These are phyloP conservation scores for Ophthalmolycus amberensis DNA, from an alignment of 2,113 vertebrate genomes.

Conservation along the genomic window DNA sequence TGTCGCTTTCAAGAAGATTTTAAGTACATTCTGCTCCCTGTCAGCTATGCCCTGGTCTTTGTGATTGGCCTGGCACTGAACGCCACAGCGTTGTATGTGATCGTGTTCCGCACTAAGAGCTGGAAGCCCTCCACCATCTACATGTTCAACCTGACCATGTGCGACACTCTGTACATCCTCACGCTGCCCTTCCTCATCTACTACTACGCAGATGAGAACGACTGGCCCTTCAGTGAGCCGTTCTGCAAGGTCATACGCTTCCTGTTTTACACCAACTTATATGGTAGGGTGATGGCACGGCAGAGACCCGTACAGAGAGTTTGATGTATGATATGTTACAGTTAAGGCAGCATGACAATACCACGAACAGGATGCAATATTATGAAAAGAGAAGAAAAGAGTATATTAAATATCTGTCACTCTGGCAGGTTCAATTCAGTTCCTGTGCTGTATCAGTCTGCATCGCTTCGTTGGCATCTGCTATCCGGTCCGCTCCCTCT, in stretches of 20 bases:
- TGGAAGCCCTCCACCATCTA: slow-evolving; percentile 95
- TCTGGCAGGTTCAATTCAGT: slow-evolving; percentile 86
- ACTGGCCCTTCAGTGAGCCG: slow-evolving; percentile 92
- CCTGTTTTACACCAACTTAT: slow-evolving; percentile 96
- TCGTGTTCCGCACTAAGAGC: slow-evolving; percentile 90
- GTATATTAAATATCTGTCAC: background rate
- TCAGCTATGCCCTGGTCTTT: slow-evolving; percentile 91
- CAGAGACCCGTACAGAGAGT: background rate
- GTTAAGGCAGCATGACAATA: background rate
- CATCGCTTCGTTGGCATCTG: slow-evolving; percentile 94
- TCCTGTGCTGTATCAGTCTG: slow-evolving; percentile 95
- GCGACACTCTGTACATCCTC: slow-evolving; percentile 90
- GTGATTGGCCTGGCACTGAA: slow-evolving; percentile 91
- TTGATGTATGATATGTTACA: background rate
- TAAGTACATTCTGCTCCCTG: slow-evolving; percentile 93
- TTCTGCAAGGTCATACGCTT: slow-evolving; percentile 96
- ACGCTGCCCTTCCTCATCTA: slow-evolving; percentile 95
- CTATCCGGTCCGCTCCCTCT: slow-evolving; percentile 88
- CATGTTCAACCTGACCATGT: slow-evolving; percentile 95
- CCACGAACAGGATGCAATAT: background rate
- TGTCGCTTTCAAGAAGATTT: slow-evolving; percentile 92
- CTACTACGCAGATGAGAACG: slow-evolving; percentile 90
- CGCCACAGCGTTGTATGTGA: slow-evolving; percentile 86
- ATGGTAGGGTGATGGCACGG: slow-evolving; percentile 81
- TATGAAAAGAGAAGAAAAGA: background rate